Evolutionary conservation across 2,888 invertebrate species (phyloP).

Genomic region (Orthosia incerta): DNA sequence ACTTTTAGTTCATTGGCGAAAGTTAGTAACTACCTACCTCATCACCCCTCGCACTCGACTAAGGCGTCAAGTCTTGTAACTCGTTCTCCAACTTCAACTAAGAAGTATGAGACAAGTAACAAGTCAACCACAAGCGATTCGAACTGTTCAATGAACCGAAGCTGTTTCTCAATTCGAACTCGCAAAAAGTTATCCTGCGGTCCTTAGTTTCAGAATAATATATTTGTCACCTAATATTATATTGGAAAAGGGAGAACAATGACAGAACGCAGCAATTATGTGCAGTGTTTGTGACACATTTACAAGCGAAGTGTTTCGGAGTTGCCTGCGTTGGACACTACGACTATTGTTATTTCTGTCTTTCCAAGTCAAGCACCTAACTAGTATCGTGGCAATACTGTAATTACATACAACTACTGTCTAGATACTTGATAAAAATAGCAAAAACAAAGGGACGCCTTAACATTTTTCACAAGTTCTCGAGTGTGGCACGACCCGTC

Average conservation of each 20-base stretch:
- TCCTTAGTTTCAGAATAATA: background rate
- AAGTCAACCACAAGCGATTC: slow-evolving; percentile 15
- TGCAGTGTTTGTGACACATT: slow-evolving; percentile 33
- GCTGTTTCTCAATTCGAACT: slow-evolving; percentile 6
- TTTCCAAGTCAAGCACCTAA: slow-evolving; percentile 20
- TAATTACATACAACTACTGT: too few species aligned
- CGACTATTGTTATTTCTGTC: slow-evolving; percentile 29
- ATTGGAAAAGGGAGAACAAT: slow-evolving; percentile 20
- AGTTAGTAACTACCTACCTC: background rate
- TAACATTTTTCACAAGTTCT: slow-evolving; percentile 24
- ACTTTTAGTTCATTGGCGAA: background rate
- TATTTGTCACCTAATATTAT: slow-evolving; percentile 27
- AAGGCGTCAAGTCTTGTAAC: background rate
- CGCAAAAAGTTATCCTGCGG: slow-evolving; percentile 3
- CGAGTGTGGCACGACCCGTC: background rate
- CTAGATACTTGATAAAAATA: background rate
- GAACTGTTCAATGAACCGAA: slow-evolving; percentile 31
- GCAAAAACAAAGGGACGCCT: slow-evolving; percentile 5
- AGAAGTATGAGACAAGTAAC: slow-evolving; percentile 22
- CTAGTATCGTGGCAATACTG: background rate
- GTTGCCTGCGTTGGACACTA: too few species aligned
- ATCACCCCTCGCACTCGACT: background rate
- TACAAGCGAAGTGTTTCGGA: too few species aligned
- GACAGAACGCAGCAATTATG: background rate
- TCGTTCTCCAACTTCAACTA: slow-evolving; percentile 4